These are phyloP conservation scores for Xenopus borealis DNA, from an alignment of 2,113 vertebrate species.

Conservation along the genomic window DNA sequence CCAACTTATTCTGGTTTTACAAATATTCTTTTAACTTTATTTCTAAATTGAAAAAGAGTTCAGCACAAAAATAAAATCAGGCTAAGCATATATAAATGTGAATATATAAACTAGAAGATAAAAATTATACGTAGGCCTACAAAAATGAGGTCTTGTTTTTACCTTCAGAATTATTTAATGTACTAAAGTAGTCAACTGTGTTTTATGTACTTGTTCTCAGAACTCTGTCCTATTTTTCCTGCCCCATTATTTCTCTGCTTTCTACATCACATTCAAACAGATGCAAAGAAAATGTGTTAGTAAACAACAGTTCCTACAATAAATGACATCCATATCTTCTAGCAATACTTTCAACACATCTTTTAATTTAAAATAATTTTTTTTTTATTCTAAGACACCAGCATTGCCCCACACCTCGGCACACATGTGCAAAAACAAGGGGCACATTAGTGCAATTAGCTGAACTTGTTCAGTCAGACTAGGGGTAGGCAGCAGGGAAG, in stretches of 20 bases:
- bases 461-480: no score
- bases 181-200: conserved; percentile 25
- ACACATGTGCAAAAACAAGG: no score
- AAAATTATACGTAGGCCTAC: conserved; percentile 10
- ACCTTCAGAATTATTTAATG: conserved; percentile 36
- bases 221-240: conserved; percentile 2
- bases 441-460: no score
- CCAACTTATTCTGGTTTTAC: no score
- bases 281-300: background rate
- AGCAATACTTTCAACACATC: conserved; percentile 58
- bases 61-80: background rate
- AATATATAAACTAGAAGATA: background rate
- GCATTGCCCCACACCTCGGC: no score
- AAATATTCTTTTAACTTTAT: no score
- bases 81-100: conserved; percentile 4
- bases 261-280: conserved; percentile 6
- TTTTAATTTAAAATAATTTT: conserved; percentile 58
- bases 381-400: no score
- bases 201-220: conserved; percentile 43
- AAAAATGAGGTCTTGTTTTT: conserved; percentile 14
- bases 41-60: no score
- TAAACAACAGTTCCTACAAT: background rate
- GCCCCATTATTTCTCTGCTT: conserved; percentile 26
- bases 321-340: conserved; percentile 26
- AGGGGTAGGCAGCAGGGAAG: no score